These are phyloP conservation scores for Rutilus rutilus DNA, from an alignment of 2,113 vertebrate species.

Conservation along the genomic window DNA sequence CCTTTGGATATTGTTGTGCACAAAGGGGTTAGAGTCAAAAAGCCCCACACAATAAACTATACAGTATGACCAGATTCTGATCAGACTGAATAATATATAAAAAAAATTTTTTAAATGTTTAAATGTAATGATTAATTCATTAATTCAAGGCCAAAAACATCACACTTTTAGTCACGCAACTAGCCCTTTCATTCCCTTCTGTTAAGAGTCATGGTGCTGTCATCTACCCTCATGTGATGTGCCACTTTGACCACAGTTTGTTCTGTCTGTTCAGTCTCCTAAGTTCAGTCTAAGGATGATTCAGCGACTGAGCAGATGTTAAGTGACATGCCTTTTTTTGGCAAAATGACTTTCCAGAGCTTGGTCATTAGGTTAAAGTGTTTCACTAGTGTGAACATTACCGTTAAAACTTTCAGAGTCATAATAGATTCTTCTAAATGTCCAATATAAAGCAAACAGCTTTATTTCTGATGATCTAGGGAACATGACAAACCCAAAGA, in stretches of 20 bases:
- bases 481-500: neutral
- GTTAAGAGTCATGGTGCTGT: conserved; percentile 1
- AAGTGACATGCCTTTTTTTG: conserved; percentile 11
- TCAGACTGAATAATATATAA: no score
- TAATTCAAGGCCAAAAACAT: neutral
- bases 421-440: conserved; percentile 21
- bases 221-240: neutral
- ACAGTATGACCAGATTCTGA: no score
- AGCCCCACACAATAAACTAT: no score
- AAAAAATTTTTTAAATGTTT: no score
- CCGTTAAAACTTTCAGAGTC: neutral
- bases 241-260: neutral
- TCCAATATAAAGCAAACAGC: neutral
- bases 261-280: neutral
- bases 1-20: no score
- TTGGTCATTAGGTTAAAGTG: neutral
- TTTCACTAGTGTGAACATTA: neutral
- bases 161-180: neutral
- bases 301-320: conserved; percentile 1
- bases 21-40: no score
- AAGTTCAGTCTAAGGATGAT: neutral
- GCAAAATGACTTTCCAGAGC: neutral
- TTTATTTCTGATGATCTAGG: neutral
- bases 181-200: conserved; percentile 3
- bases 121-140: no score